Conservation (phyloP, 2,113 vertebrate species). For the Hypomesus transpacificus region DNA sequence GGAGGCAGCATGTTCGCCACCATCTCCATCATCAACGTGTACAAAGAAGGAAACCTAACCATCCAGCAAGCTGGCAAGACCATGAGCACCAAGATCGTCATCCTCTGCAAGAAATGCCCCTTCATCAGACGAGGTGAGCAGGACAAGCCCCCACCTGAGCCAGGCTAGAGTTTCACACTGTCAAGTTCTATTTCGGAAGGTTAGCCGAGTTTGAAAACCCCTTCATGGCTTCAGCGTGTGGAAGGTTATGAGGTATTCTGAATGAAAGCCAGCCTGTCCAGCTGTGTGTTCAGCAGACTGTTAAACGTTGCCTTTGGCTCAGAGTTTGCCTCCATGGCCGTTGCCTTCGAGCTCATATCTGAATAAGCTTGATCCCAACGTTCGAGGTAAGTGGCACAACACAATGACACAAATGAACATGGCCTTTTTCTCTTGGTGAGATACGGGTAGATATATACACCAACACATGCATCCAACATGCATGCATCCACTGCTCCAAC, state of each 20-base stretch:
- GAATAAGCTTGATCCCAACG: conserved; percentile 17
- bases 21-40: conserved; percentile 90
- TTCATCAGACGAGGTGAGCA: conserved; percentile 88
- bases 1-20: conserved; percentile 87
- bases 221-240: background rate
- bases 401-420: conserved; percentile 46
- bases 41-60: conserved; percentile 88
- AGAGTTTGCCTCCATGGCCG: conserved; percentile 58
- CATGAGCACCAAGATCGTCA: conserved; percentile 89
- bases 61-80: conserved; percentile 96
- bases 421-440: background rate
- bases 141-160: background rate
- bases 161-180: background rate
- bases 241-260: conserved; percentile 2
- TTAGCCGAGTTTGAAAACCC: background rate
- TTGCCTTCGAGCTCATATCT: conserved; percentile 19
- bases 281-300: conserved; percentile 32
- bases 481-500: background rate
- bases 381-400: conserved; percentile 61
- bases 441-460: no score
- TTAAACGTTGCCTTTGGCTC: conserved; percentile 44
- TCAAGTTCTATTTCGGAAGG: background rate
- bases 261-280: conserved; percentile 1
- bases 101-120: conserved; percentile 93
- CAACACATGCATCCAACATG: background rate